Conservation (phyloP, 2,797 vertebrate species). For the Gymnothorax javanicus region DNA sequence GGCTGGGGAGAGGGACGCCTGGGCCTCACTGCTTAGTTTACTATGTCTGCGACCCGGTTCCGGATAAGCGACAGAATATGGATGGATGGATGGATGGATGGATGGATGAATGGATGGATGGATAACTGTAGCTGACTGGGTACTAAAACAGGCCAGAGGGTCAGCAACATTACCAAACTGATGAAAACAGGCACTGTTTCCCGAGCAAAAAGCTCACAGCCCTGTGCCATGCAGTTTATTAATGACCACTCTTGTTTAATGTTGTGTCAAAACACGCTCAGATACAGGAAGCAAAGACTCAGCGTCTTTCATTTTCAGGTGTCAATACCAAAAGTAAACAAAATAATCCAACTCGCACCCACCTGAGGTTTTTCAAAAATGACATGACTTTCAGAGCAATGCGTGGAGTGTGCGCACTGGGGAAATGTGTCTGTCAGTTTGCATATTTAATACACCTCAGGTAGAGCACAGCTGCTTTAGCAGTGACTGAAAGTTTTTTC, state of each 20-base stretch:
- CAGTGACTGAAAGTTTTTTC: neutral
- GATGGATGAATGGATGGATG: no score
- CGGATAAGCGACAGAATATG: no score
- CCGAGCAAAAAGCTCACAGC: neutral
- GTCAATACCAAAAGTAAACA: neutral
- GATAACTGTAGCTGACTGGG: neutral
- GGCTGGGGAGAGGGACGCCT: no score
- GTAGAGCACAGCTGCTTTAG: neutral
- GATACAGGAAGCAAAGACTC: neutral
- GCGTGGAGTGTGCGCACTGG: slow-evolving; percentile 1
- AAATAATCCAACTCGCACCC: slow-evolving; percentile 24
- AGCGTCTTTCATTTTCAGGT: slow-evolving; percentile 12
- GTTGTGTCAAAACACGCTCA: neutral
- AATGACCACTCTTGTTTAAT: slow-evolving; percentile 16
- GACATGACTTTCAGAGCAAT: slow-evolving; percentile 16
- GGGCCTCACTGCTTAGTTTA: no score
- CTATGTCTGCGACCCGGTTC: no score
- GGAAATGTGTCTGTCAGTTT: neutral
- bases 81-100: no score
- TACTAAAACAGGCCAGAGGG: neutral
- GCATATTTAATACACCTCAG: neutral
- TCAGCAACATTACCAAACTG: neutral
- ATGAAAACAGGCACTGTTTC: neutral
- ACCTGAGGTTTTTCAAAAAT: slow-evolving; percentile 33
- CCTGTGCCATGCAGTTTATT: neutral